A percentile compares a stretch with the other conserved stretches of the same genome.
Conservation (phyloP, 2,113 vertebrate species). For the Apodemus sylvaticus region DNA sequence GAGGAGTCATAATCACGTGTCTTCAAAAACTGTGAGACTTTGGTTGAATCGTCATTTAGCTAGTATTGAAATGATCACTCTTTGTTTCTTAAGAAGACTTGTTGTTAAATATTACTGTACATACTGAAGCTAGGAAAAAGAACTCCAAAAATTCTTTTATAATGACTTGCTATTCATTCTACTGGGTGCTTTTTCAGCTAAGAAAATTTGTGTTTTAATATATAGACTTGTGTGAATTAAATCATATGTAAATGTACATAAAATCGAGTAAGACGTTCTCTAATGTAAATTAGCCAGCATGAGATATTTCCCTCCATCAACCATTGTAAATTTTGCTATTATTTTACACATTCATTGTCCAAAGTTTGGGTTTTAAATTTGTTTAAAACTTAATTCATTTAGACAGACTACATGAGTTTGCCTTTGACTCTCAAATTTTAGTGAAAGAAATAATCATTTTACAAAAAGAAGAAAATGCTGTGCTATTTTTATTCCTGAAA, state of each 20-base stretch:
- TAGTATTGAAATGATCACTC: constrained; percentile 77
- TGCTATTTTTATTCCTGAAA: constrained; percentile 35
- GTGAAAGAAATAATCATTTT: not conserved
- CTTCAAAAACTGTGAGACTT: constrained; percentile 77
- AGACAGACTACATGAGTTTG: not conserved
- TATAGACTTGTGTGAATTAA: not conserved
- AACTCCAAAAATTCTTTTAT: constrained; percentile 62
- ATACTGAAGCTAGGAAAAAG: constrained; percentile 23
- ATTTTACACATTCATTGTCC: not conserved
- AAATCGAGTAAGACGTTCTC: not conserved
- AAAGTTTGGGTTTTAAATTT: constrained; percentile 30
- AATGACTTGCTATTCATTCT: constrained; percentile 69
- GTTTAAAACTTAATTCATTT: constrained; percentile 30
- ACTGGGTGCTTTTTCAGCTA: not conserved
- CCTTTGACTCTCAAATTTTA: not conserved
- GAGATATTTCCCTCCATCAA: not conserved
- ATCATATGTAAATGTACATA: constrained; percentile 23
- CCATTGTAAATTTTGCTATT: constrained; percentile 1
- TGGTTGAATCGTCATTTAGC: constrained; percentile 60
- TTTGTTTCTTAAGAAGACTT: constrained; percentile 51
- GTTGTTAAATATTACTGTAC: constrained; percentile 55
- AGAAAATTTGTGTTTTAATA: constrained; percentile 51
- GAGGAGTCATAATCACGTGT: not conserved
- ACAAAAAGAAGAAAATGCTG: not conserved
- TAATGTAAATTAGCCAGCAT: not conserved